Evolutionary conservation across 2,888 invertebrate genomes (phyloP).

Genomic region (Aspidiotus rigidus): DNA sequence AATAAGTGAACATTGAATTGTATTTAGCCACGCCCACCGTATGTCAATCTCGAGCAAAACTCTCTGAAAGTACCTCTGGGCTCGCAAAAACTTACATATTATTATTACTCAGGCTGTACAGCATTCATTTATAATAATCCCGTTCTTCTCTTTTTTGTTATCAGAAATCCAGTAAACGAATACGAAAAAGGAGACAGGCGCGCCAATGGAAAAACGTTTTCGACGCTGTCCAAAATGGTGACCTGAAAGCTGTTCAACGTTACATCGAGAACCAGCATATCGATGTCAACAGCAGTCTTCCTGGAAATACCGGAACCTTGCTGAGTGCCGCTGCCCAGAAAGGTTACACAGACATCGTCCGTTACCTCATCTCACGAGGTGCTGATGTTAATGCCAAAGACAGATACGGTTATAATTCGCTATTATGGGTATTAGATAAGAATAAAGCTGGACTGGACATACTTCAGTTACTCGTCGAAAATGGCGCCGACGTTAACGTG

Average conservation of each 20-base stretch:
- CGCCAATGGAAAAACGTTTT: neutral
- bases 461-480: neutral
- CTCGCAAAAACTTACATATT: no score
- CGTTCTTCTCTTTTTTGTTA: no score
- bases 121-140: no score
- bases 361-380: neutral
- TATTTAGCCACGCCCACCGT: no score
- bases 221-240: neutral
- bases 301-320: neutral
- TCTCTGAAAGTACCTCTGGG: no score
- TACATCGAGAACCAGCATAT: neutral
- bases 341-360: neutral
- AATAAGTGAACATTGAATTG: no score
- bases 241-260: neutral
- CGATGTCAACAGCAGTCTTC: neutral
- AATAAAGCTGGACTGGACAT: neutral
- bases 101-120: no score
- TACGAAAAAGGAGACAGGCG: neutral
- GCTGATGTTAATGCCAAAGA: constrained; percentile 1
- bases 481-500: constrained; percentile 7
- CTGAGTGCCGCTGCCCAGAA: neutral
- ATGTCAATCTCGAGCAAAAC: no score
- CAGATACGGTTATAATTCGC: neutral
- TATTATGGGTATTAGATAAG: neutral
- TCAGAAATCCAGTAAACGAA: neutral